A percentile compares a stretch with the other conserved stretches of the same genome.
These are phyloP conservation scores for Gymnarchus niloticus DNA, from an alignment of 2,113 vertebrate species.

Conservation along the genomic window DNA sequence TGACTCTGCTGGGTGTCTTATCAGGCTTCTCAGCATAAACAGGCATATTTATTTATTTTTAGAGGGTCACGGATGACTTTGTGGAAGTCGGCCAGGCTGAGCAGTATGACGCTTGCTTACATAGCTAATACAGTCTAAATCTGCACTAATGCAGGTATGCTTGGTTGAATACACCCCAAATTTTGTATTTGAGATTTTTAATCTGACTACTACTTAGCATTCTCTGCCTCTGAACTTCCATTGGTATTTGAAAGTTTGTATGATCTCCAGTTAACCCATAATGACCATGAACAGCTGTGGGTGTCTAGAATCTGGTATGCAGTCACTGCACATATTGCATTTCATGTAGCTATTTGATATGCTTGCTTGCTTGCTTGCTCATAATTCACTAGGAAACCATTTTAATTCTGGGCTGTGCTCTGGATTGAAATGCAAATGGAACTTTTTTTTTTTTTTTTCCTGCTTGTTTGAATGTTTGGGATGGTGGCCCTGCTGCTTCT, in stretches of 20 bases:
- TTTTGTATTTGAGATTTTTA: not conserved
- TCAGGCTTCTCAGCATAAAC: not conserved
- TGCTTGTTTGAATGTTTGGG: not conserved
- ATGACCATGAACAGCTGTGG: too few relatives aligned
- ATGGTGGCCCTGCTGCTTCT: not conserved
- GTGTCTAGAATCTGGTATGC: too few relatives aligned
- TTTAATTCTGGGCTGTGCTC: not conserved
- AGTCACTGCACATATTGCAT: too few relatives aligned
- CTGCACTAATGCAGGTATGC: not conserved
- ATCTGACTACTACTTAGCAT: not conserved
- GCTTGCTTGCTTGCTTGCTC: not conserved
- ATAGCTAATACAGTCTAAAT: not conserved
- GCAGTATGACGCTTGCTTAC: not conserved
- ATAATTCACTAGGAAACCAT: not conserved
- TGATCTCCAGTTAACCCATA: too few relatives aligned
- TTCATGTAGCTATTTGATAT: too few relatives aligned
- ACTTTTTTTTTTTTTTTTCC: not conserved
- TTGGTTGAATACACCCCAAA: not conserved
- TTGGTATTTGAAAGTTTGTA: too few relatives aligned
- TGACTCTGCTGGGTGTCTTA: conserved; percentile 15
- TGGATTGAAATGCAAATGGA: not conserved
- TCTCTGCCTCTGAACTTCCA: too few relatives aligned
- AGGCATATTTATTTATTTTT: not conserved
- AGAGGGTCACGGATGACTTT: not conserved
- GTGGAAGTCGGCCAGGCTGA: not conserved